phyloP scores from a whole-genome alignment of 2,888 invertebrate genomes.

The Lasioglossum marginatum region DNA sequence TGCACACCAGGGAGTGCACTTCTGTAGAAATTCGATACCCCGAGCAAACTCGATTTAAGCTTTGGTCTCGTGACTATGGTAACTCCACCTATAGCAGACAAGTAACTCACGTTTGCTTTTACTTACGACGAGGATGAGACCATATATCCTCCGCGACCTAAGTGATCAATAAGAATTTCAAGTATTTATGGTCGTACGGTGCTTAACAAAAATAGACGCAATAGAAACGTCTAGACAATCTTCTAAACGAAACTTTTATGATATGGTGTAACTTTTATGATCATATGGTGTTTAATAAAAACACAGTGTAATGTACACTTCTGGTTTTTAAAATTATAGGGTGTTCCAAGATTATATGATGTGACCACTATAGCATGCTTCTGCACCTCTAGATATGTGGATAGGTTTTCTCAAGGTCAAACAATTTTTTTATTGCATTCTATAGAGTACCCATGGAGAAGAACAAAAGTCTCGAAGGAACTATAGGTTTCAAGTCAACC shows the following conservation, averaged over 20 bases:
- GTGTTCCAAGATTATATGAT: too few species aligned
- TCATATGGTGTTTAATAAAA: too few species aligned
- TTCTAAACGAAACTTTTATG: not conserved
- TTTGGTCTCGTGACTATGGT: slow-evolving; percentile 58
- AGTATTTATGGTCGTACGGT: slow-evolving; percentile 40
- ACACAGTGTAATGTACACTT: too few species aligned
- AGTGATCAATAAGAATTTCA: slow-evolving; percentile 27
- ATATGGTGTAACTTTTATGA: too few species aligned
- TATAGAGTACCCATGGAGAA: too few species aligned
- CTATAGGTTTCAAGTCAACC: too few species aligned
- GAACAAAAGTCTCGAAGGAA: too few species aligned
- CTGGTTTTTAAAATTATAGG: too few species aligned
- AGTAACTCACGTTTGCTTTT: slow-evolving; percentile 54
- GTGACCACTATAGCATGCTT: too few species aligned
- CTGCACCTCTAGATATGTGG: too few species aligned
- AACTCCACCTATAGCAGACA: slow-evolving; percentile 52
- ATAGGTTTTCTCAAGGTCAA: too few species aligned
- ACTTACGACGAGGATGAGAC: slow-evolving; percentile 39
- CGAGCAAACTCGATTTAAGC: slow-evolving; percentile 71
- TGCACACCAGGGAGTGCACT: slow-evolving; percentile 63
- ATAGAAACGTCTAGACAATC: not conserved
- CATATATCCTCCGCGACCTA: slow-evolving; percentile 47
- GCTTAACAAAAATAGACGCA: not conserved
- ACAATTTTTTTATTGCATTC: too few species aligned
- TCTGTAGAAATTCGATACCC: slow-evolving; percentile 68